These are phyloP conservation scores for Paraplagusia blochii DNA, from an alignment of 2,113 vertebrate genomes.

Conservation along the genomic window DNA sequence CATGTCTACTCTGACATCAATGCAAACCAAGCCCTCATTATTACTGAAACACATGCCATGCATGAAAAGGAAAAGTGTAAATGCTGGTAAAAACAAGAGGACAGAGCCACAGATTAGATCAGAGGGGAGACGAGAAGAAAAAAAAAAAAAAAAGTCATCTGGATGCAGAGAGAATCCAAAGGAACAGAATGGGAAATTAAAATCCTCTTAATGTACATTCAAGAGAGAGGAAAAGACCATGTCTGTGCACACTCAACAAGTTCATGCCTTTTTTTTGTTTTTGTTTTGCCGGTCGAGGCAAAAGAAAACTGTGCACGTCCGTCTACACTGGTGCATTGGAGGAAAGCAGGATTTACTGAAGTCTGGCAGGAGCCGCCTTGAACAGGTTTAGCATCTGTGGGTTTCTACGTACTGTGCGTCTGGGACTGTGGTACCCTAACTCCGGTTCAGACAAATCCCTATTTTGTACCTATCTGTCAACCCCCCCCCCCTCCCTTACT, in stretches of 20 bases:
- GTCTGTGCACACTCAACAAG: slow-evolving; percentile 43
- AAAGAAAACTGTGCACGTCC: slow-evolving; percentile 51
- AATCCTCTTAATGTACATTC: slow-evolving; percentile 46
- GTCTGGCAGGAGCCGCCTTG: slow-evolving; percentile 40
- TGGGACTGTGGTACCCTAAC: slow-evolving; percentile 56
- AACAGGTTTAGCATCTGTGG: slow-evolving; percentile 33
- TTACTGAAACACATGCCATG: slow-evolving; percentile 57
- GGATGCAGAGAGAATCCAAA: slow-evolving; percentile 38
- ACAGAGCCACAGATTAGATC: slow-evolving; percentile 10
- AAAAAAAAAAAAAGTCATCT: too few relatives aligned
- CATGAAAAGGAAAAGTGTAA: slow-evolving; percentile 35
- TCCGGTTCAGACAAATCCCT: slow-evolving; percentile 59
- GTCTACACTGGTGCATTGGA: slow-evolving; percentile 48
- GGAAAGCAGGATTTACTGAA: slow-evolving; percentile 52
- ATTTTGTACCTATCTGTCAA: slow-evolving; percentile 44
- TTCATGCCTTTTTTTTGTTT: slow-evolving; percentile 26
- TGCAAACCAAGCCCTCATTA: slow-evolving; percentile 49
- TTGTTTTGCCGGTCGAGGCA: slow-evolving; percentile 43
- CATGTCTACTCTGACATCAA: slow-evolving; percentile 19
- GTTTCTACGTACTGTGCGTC: slow-evolving; percentile 37
- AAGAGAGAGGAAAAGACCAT: slow-evolving; percentile 34
- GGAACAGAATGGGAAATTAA: slow-evolving; percentile 47
- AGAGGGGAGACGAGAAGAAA: too few relatives aligned
- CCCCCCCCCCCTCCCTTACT: slow-evolving; percentile 30
- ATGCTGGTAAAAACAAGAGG: slow-evolving; percentile 39